Conservation (phyloP, 2,113 vertebrate species). For the Hypomesus transpacificus region DNA sequence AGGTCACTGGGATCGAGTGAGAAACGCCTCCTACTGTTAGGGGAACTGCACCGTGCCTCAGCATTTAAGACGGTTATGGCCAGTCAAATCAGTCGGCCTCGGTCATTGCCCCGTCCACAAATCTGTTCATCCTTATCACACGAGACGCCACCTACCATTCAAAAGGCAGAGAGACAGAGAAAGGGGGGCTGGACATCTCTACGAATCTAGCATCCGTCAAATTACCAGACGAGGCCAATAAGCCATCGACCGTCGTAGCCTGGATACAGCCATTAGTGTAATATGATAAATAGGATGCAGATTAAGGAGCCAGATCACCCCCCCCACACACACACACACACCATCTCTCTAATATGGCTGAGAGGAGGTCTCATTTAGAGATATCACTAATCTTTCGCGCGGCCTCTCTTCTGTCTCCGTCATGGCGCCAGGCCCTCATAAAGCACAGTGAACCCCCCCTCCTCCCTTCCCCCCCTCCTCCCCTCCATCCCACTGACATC, state of each 20-base stretch:
- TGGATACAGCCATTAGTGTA: constrained; percentile 49
- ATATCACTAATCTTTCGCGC: constrained; percentile 60
- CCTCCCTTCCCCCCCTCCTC: constrained; percentile 38
- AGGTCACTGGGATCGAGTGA: constrained; percentile 28
- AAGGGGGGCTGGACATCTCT: constrained; percentile 34
- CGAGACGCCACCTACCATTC: constrained; percentile 28
- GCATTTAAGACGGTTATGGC: constrained; percentile 3
- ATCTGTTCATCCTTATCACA: constrained; percentile 39
- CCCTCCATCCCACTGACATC: constrained; percentile 50
- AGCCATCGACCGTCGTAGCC: constrained; percentile 30
- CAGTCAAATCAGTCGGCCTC: constrained; percentile 15
- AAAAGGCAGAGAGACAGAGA: constrained; percentile 34
- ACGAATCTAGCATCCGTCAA: constrained; percentile 41
- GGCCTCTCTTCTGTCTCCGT: constrained; percentile 64
- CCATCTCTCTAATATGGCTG: constrained; percentile 52
- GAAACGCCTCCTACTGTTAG: neutral
- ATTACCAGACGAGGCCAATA: constrained; percentile 41
- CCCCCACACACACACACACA: neutral
- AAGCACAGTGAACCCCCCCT: constrained; percentile 46
- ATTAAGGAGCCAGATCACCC: constrained; percentile 62
- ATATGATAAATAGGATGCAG: constrained; percentile 60
- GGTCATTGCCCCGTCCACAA: constrained; percentile 27
- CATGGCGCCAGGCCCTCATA: constrained; percentile 48
- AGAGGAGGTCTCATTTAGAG: constrained; percentile 58
- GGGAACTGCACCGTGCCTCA: constrained; percentile 5